Evolutionary conservation across 2,113 vertebrate genomes (phyloP).

Genomic region (Corythornis vintsioides): DNA sequence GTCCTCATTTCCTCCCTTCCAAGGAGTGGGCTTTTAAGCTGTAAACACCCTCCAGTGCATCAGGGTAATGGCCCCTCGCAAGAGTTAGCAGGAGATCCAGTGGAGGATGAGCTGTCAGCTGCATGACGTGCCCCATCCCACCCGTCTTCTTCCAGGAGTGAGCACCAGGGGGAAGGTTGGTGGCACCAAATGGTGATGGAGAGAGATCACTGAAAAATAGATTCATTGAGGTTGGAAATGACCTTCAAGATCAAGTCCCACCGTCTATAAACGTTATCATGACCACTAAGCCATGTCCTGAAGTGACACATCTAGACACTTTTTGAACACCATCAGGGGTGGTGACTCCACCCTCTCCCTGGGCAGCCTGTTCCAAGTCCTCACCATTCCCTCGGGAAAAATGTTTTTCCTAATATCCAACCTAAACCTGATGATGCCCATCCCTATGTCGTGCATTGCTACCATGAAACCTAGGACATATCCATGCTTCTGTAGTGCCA

Average conservation of each 20-base stretch:
- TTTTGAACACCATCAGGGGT: too few species aligned
- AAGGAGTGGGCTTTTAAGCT: background rate
- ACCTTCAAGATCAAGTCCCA: too few species aligned
- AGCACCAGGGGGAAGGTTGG: background rate
- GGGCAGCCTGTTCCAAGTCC: too few species aligned
- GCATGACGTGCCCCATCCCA: background rate
- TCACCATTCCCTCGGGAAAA: too few species aligned
- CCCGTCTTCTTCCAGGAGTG: background rate
- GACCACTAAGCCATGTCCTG: too few species aligned
- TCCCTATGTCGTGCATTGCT: accelerated
- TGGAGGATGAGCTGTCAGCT: background rate
- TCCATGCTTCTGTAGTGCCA: background rate
- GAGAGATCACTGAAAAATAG: background rate
- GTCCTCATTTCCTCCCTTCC: slow-evolving; percentile 15
- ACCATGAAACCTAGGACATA: background rate
- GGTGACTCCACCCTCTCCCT: too few species aligned
- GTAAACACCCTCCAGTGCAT: background rate
- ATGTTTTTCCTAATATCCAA: too few species aligned
- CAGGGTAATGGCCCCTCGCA: background rate
- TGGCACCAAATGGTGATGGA: background rate
- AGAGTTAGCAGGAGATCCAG: background rate
- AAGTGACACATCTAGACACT: too few species aligned
- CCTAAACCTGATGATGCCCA: background rate
- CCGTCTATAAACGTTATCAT: too few species aligned
- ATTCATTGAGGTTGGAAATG: too few species aligned